Base-by-base conservation (phyloP, 2,113 vertebrate genomes). In the Forbesichthys agassizii region DNA sequence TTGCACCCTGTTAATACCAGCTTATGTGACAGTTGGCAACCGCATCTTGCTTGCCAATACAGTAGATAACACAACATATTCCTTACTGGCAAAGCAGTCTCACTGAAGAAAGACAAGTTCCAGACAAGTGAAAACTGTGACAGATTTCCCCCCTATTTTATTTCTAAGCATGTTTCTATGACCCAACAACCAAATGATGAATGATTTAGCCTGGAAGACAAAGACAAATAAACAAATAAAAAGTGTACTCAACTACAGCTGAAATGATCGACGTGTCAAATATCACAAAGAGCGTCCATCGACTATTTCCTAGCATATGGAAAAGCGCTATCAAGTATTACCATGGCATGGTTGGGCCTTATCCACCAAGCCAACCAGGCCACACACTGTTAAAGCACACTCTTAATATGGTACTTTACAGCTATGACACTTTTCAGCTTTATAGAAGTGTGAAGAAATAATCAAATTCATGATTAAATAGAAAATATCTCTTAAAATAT, bases 401-500 rank as follows among this genome's bases (percentile, higher is more conserved):
- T 92, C 82, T 91, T 78, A 66, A 65, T 86, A 83, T 85, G 85
- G 81, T 86, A 86, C 81, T 89, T 80, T 92, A 90, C 82, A 91
- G 84, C 84, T 85, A 76, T 85, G 82, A 89, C 81, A 87, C 20
- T 75, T 88, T 88, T 89, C 73, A 88, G 79, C 71, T 91, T 80
- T 77, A 86, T 87, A 82, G 61, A 89, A 80, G 84, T 81, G 75
- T 69, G 80, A 80, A 86, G 75, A 92, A 92, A 91, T 89, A 89
- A 42, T 6, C 92, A 89, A 90, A 75, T 63, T 80, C 77, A 92
- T 91, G 92, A 90, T 84, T 90, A 92, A 91, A 92, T 93, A 93
- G 88, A 94, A 93, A 94, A 94, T 91, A 88, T 91, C 81, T 93
- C 88, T 92, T 82, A 90, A 93, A 92, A 92, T 92, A 92, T 89